Percentiles rank a stretch among this genome's conserved stretches.
Evolutionary conservation across 2,888 invertebrate genomes (phyloP).

Genomic region (Deilephila porcellus): DNA sequence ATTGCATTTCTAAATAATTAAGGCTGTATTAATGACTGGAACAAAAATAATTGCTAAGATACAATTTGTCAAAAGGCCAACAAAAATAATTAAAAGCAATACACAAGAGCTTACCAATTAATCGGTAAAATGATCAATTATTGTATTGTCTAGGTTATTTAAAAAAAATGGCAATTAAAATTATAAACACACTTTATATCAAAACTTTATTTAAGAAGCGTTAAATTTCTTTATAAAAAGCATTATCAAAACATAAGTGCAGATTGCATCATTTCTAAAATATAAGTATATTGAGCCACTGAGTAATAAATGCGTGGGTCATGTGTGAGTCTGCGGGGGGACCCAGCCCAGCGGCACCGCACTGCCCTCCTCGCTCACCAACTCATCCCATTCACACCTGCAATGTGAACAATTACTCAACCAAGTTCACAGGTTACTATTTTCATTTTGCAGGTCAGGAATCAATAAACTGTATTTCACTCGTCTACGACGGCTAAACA

Average conservation of each 20-base stretch:
- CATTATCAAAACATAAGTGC: constrained; percentile 36
- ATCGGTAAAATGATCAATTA: too few relatives aligned
- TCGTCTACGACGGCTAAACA: too few relatives aligned
- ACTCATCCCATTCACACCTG: constrained; percentile 82
- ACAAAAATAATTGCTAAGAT: too few relatives aligned
- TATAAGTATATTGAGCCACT: constrained; percentile 20
- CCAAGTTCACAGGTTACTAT: too few relatives aligned
- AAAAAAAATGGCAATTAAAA: not conserved
- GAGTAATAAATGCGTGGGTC: constrained; percentile 18
- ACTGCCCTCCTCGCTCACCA: constrained; percentile 78
- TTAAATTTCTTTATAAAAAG: constrained; percentile 18
- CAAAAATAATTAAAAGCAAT: too few relatives aligned
- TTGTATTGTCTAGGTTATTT: too few relatives aligned
- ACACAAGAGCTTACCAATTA: too few relatives aligned
- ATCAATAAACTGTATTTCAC: too few relatives aligned
- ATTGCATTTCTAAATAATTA: too few relatives aligned
- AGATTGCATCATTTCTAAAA: constrained; percentile 36
- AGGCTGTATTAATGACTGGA: too few relatives aligned
- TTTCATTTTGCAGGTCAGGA: too few relatives aligned
- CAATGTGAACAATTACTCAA: constrained; percentile 47
- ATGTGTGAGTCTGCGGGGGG: constrained; percentile 63
- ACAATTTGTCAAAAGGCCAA: too few relatives aligned
- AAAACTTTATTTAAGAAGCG: not conserved
- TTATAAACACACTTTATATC: not conserved
- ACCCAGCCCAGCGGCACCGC: constrained; percentile 90